Base-by-base conservation (phyloP, 2,797 vertebrate species). In the Chiroxiphia lanceolata region DNA sequence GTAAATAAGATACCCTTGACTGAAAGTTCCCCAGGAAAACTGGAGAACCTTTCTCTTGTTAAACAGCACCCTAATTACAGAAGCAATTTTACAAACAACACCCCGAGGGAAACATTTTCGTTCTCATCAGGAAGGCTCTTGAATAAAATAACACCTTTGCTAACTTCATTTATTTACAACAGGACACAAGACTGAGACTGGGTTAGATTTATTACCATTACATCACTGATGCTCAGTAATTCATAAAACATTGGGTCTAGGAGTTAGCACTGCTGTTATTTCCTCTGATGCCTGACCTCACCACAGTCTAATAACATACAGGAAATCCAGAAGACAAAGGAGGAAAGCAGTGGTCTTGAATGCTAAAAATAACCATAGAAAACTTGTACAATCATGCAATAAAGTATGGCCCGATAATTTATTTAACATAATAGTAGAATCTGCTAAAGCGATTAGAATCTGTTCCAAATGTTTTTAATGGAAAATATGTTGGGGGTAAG, bases 291-390 rank as follows among this genome's bases (percentile, higher is more conserved):
- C 90, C 96, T 97, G 97, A 97, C 96, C 96, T 98, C 97, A 97
- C 95, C 96, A 74, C 95, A 97, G 94, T 95, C 96, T 97, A 97
- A 97, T 97, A 97, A 97, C 93, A 95, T 95, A 95, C 97, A 98
- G 97, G 97, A 98, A 98, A 98, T 97, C 96, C 96, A 96, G 89
- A 98, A 98, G 97, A 97, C 96, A 98, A 97, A 97, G 91, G 74
- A 78, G 83, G 92, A 97, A 97, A 93, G 93, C 72, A 97, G 84
- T 96, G 90, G 96, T 96, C 94, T 95, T 98, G 97, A 98, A 97
- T 97, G 87, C 97, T 97, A 97, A 97, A 98, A 98, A 97, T 98
- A 97, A 93, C 95, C 56, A 33, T 87, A 95, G 95, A 97, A 97
- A 98, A 96, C 91, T 93, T 96, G 90, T 96, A 97, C 89, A 97